Percentiles rank a stretch among this genome's conserved stretches.
phyloP scores from a whole-genome alignment of 2,113 vertebrate species.

The Phocoena phocoena region DNA sequence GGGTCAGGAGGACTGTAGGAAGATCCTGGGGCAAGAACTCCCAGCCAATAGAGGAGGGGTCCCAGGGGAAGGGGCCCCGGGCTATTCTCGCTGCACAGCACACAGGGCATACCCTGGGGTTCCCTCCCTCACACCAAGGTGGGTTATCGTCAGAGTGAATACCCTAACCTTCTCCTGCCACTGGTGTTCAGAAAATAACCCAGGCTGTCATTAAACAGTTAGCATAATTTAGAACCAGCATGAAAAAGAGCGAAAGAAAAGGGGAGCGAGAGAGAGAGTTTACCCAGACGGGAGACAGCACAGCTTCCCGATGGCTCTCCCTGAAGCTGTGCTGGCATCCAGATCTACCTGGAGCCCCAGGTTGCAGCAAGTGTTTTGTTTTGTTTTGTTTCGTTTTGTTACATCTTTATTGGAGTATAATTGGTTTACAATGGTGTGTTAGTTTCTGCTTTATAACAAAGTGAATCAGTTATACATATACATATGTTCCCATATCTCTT shows the following conservation, averaged over 20 bases:
- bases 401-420: no score
- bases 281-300: neutral
- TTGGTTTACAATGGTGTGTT: no score
- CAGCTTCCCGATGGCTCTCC: neutral
- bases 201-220: neutral
- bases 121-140: neutral
- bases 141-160: neutral
- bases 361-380: neutral
- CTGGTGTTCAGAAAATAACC: constrained; percentile 19
- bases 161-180: neutral
- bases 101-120: neutral
- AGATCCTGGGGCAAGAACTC: neutral
- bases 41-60: neutral
- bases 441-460: no score
- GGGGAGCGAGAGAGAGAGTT: neutral
- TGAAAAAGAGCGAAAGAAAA: neutral
- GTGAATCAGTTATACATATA: no score
- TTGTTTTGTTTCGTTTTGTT: no score
- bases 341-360: neutral
- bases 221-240: constrained; percentile 16
- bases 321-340: neutral
- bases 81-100: neutral
- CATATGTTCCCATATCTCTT: no score
- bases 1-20: neutral
- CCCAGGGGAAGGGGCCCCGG: neutral